Conservation (phyloP, 1,140 invertebrate genomes). For the Drosophila tsacasi region DNA sequence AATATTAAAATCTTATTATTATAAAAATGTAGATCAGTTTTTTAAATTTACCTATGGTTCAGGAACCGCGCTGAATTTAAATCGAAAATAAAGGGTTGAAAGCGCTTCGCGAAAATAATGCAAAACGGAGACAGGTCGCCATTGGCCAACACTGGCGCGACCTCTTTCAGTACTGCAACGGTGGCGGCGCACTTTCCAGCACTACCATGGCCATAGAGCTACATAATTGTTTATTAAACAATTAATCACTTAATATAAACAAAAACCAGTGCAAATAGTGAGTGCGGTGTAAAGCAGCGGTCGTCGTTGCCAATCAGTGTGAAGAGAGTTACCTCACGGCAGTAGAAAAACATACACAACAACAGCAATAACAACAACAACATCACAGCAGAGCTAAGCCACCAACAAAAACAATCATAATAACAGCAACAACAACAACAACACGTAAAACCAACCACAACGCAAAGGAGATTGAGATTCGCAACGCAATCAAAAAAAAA, state of each 20-base stretch:
- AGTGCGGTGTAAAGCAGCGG: constrained; percentile 25
- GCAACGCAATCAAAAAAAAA: constrained; percentile 76
- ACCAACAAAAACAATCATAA: constrained; percentile 50
- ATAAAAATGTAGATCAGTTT: no score
- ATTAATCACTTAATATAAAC: constrained; percentile 81
- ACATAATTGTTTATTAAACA: constrained; percentile 81
- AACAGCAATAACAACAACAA: constrained; percentile 30
- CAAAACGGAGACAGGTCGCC: not conserved
- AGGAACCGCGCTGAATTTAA: not conserved
- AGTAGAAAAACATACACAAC: constrained; percentile 17
- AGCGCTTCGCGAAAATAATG: not conserved
- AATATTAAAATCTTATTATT: not conserved
- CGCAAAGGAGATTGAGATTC: constrained; percentile 66
- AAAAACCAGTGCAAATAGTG: constrained; percentile 61
- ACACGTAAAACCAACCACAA: constrained; percentile 42
- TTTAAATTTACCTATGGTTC: no score
- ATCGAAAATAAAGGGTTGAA: not conserved
- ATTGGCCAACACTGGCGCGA: not conserved
- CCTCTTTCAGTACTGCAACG: constrained; percentile 5
- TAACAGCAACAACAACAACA: constrained; percentile 44
- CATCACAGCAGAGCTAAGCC: constrained; percentile 16
- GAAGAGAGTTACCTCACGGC: constrained; percentile 19
- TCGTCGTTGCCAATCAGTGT: not conserved
- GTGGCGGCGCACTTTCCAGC: constrained; percentile 9
- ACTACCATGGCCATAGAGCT: constrained; percentile 32